These are phyloP conservation scores for Caerostris darwini DNA, from an alignment of 1,140 invertebrate species.

Conservation along the genomic window DNA sequence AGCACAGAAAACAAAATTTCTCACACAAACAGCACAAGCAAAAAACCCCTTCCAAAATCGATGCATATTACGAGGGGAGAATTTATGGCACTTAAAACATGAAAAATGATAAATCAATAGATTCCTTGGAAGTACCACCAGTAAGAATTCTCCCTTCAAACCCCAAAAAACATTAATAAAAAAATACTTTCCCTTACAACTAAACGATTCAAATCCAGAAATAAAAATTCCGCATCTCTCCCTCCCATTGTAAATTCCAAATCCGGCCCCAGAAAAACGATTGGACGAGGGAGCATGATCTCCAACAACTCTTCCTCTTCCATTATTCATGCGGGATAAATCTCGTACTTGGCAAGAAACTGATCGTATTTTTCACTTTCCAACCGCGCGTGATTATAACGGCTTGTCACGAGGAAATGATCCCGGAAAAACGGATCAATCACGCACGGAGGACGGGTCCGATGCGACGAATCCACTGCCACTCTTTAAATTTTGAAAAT, in stretches of 20 bases:
- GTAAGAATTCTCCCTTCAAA: neutral
- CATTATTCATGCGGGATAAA: constrained; percentile 58
- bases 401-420: constrained; percentile 56
- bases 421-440: constrained; percentile 32
- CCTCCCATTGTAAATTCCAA: constrained; percentile 33
- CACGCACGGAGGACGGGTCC: neutral
- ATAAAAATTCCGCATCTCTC: neutral
- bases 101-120: constrained; percentile 31
- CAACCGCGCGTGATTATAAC: constrained; percentile 42
- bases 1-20: no score
- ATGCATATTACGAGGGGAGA: no score
- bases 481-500: neutral
- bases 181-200: neutral
- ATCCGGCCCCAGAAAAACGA: constrained; percentile 13
- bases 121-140: neutral
- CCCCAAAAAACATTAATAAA: neutral
- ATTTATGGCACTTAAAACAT: neutral
- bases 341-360: constrained; percentile 18
- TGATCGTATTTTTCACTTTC: constrained; percentile 61
- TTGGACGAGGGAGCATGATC: neutral
- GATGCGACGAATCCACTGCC: constrained; percentile 21
- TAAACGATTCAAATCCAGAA: neutral
- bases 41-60: no score
- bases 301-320: neutral
- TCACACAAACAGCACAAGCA: no score